Percentiles rank a stretch among this genome's conserved stretches.
These are phyloP conservation scores for Temnothorax longispinosus DNA, from an alignment of 1,140 invertebrate species.

Conservation along the genomic window DNA sequence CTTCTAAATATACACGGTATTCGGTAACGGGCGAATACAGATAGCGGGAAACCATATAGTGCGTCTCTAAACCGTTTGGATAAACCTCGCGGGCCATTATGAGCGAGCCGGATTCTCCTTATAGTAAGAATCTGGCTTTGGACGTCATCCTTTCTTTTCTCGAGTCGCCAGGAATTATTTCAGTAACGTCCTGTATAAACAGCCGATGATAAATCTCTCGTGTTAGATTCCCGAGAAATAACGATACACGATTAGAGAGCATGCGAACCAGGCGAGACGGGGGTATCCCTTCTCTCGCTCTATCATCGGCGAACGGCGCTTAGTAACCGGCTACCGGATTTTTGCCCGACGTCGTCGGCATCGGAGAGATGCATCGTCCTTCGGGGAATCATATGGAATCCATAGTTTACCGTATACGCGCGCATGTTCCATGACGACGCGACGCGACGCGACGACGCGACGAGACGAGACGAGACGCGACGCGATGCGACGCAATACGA, in stretches of 20 bases:
- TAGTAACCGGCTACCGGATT: constrained; percentile 5
- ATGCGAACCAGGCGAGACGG: background rate
- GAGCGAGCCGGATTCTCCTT: background rate
- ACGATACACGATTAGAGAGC: constrained; percentile 21
- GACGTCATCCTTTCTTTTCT: background rate
- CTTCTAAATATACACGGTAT: constrained; percentile 37
- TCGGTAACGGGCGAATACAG: constrained; percentile 1
- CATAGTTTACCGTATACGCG: constrained; percentile 29
- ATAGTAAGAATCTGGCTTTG: background rate
- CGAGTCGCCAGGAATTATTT: background rate
- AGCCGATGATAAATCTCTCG: background rate
- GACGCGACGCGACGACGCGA: constrained; percentile 35
- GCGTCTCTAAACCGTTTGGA: constrained; percentile 13
- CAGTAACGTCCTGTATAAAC: constrained; percentile 18
- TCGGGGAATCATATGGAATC: constrained; percentile 66
- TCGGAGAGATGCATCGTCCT: constrained; percentile 10
- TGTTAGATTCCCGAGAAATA: constrained; percentile 6
- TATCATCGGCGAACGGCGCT: background rate
- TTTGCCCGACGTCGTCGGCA: background rate
- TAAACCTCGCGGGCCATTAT: background rate
- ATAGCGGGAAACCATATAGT: background rate
- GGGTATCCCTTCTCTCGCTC: background rate
- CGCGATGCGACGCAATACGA: constrained; percentile 46
- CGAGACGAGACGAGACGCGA: constrained; percentile 30
- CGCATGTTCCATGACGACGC: constrained; percentile 57